Conservation (phyloP, 2,797 vertebrate species). For the Numenius phaeopus region DNA sequence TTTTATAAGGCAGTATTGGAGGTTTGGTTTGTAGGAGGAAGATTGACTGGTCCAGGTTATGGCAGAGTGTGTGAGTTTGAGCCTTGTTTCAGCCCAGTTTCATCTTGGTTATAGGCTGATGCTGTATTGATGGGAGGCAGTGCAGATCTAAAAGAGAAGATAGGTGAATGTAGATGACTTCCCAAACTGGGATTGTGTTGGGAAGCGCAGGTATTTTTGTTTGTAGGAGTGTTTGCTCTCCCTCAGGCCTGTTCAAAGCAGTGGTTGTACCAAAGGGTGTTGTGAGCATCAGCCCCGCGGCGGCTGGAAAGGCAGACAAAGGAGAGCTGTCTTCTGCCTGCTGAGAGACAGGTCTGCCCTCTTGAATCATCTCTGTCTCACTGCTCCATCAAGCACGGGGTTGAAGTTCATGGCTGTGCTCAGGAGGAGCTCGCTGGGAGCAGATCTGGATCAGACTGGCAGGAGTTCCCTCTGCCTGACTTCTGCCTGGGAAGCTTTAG, state of each 20-base stretch:
- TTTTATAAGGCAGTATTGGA: background rate
- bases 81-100: background rate
- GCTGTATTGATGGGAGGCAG: background rate
- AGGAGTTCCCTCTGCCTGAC: background rate
- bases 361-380: background rate
- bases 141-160: background rate
- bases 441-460: background rate
- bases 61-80: background rate
- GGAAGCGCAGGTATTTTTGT: background rate
- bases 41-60: background rate
- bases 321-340: fast-evolving
- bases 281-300: background rate
- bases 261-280: background rate
- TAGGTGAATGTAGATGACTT: background rate
- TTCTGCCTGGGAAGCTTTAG: background rate
- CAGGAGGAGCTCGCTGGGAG: background rate
- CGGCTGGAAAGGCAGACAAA: background rate
- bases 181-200: fast-evolving
- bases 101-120: fast-evolving
- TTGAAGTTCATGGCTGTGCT: background rate
- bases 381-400: background rate
- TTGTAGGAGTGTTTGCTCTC: background rate
- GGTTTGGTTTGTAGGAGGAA: background rate
- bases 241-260: background rate
- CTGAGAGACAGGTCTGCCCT: background rate